These are phyloP conservation scores for Melinaea menophilus DNA, from an alignment of 2,888 invertebrate genomes.

Conservation along the genomic window DNA sequence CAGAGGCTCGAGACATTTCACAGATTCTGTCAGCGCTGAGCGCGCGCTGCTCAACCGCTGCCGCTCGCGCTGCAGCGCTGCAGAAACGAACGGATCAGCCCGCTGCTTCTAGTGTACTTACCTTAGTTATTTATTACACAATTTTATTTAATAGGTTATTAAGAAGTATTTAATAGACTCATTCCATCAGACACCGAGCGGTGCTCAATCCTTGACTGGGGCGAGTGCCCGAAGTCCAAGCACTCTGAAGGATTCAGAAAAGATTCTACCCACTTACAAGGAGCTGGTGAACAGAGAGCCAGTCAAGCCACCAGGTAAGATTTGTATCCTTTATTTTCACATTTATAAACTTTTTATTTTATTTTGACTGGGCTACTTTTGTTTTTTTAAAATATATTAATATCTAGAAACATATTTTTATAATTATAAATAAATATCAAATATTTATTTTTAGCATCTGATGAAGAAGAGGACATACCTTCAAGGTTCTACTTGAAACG, in stretches of 20 bases:
- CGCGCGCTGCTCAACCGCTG: slow-evolving; percentile 57
- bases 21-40: slow-evolving; percentile 62
- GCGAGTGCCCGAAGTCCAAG: slow-evolving; percentile 61
- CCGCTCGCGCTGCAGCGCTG: slow-evolving; percentile 49
- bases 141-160: too few species aligned
- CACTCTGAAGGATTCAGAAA: slow-evolving; percentile 62
- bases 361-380: too few species aligned
- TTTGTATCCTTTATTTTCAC: background rate
- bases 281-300: slow-evolving; percentile 63
- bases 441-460: slow-evolving; percentile 71
- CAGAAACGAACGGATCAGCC: slow-evolving; percentile 54
- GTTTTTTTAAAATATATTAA: too few species aligned
- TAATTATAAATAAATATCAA: background rate
- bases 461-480: slow-evolving; percentile 91
- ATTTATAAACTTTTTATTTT: too few species aligned
- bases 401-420: too few species aligned
- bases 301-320: slow-evolving; percentile 54
- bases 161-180: background rate
- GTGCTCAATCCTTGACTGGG: slow-evolving; percentile 61
- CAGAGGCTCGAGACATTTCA: slow-evolving; percentile 65
- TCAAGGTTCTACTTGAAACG: slow-evolving; percentile 87
- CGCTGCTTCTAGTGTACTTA: slow-evolving; percentile 56
- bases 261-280: slow-evolving; percentile 59
- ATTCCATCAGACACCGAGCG: slow-evolving; percentile 56
- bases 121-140: too few species aligned